Evolutionary conservation across 2,888 invertebrate species (phyloP), one percentile per base, ranked within the genome.

Genomic region (Andricus quercusramuli): DNA sequence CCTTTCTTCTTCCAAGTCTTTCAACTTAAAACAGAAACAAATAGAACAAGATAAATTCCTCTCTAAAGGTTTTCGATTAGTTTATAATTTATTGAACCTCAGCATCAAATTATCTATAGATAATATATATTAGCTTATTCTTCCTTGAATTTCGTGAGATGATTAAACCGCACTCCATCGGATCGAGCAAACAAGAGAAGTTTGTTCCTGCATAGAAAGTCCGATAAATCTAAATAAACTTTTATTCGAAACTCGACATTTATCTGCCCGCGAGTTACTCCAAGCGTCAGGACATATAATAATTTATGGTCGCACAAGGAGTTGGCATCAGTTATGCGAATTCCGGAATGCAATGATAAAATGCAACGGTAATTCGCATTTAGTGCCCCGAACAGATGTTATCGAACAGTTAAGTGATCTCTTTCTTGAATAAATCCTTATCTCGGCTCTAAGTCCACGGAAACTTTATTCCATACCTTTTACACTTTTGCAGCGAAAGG

Each of bases 251-350:
- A 64, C 25, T 29, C 64, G 64, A 64, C 22, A 22, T 59, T 59
- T 59, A 59, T 59, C 56, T 59, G 8, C 3, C 56, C 56, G 56
- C 56, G 56, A 59, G 22, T 59, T 59, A 59, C 56, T n/a, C 56
- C 56, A 22, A 22, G 56, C 56, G 29, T 64, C 64, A 64, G 64
- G 15, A 29, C 64, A 64, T 64, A 29, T 64, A 64, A 29, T 25
- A 29, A 64, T 64, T 84, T 84, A 83, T 66, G 80, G 78, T 74
- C 41, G 79, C 76, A 81, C 59, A 82, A 78, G 74, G 79, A 83
- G 62, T 79, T 79, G 76, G 76, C 82, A 67, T 80, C 84, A 80
- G 82, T 83, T 84, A 84, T 84, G 79, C 84, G 83, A 84, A 83
- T 84, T 79, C 82, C 80, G 80, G 80, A 82, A 81, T 83, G 82